Evolutionary conservation across 2,797 vertebrate species (phyloP).

Genomic region (Paedocypris micromegethes): DNA sequence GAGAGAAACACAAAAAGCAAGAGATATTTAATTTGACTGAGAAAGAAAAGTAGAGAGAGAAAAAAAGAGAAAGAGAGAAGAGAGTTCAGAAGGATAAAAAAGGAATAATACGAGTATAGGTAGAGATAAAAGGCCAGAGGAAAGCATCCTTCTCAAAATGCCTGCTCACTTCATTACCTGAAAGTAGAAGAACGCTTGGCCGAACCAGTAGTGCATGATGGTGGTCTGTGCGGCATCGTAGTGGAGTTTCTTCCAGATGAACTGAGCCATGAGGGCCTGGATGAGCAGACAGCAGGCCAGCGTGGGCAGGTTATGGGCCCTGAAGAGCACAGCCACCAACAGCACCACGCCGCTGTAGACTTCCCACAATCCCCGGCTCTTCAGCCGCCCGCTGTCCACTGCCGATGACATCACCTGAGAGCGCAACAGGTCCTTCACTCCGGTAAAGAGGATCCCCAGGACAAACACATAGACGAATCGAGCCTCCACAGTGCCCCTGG

Average conservation of each 20-base stretch:
- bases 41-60: too few relatives aligned
- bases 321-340: slow-evolving; percentile 78
- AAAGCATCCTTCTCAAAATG: background rate
- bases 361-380: slow-evolving; percentile 85
- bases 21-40: too few relatives aligned
- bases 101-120: too few relatives aligned
- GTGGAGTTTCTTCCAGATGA: slow-evolving; percentile 84
- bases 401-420: slow-evolving; percentile 76
- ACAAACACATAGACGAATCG: slow-evolving; percentile 92
- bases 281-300: slow-evolving; percentile 80
- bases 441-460: slow-evolving; percentile 89
- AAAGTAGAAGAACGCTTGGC: slow-evolving; percentile 93
- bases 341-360: slow-evolving; percentile 84
- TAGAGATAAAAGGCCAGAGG: background rate
- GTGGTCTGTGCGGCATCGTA: slow-evolving; percentile 81
- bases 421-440: slow-evolving; percentile 84
- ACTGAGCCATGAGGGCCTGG: slow-evolving; percentile 80
- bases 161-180: slow-evolving; percentile 60
- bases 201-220: slow-evolving; percentile 96
- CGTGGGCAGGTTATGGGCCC: slow-evolving; percentile 89
- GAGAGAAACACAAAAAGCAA: too few relatives aligned
- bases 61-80: too few relatives aligned
- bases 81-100: too few relatives aligned
- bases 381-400: slow-evolving; percentile 55
- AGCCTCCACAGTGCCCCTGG: slow-evolving; percentile 89